phyloP scores from a whole-genome alignment of 2,888 invertebrate species.

The Mesorhabditis sp. region DNA sequence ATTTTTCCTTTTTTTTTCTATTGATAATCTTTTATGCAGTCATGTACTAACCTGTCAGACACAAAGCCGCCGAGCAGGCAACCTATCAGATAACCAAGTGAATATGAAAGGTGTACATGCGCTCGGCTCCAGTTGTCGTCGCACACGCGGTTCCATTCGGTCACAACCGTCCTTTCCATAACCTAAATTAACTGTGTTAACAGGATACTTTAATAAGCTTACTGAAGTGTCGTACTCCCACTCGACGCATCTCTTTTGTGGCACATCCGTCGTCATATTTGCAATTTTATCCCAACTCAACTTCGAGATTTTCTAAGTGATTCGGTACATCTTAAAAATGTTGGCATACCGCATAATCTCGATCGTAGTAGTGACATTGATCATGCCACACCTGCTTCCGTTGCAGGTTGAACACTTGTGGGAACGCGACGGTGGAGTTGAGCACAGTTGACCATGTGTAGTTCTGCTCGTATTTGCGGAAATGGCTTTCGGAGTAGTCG shows the following conservation, averaged over 20 bases:
- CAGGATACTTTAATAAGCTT: not conserved
- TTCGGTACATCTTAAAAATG: too few species aligned
- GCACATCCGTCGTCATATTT: constrained; percentile 5
- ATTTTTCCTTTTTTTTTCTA: constrained; percentile 12
- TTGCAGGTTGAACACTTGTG: constrained; percentile 36
- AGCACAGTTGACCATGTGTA: constrained; percentile 53
- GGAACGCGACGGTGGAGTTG: constrained; percentile 46
- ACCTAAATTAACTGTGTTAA: constrained; percentile 19
- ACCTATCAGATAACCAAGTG: constrained; percentile 55
- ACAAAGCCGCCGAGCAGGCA: constrained; percentile 53
- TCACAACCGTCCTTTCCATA: constrained; percentile 49
- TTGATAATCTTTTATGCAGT: not conserved
- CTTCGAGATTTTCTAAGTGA: too few species aligned
- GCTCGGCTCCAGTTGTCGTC: constrained; percentile 54
- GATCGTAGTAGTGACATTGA: constrained; percentile 39
- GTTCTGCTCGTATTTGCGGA: constrained; percentile 20
- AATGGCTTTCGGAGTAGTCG: constrained; percentile 41
- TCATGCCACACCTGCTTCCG: constrained; percentile 33
- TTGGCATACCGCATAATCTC: constrained; percentile 21
- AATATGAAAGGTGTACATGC: constrained; percentile 56
- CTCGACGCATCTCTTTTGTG: constrained; percentile 27
- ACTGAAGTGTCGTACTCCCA: constrained; percentile 55
- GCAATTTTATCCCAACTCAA: too few species aligned
- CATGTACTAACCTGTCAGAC: constrained; percentile 37
- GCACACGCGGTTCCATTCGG: constrained; percentile 21